Percentiles rank a stretch among this genome's conserved stretches.
Evolutionary conservation across 92 coral and sea anemone genomes (phyloP).

Genomic region (Micromussa lordhowensis): DNA sequence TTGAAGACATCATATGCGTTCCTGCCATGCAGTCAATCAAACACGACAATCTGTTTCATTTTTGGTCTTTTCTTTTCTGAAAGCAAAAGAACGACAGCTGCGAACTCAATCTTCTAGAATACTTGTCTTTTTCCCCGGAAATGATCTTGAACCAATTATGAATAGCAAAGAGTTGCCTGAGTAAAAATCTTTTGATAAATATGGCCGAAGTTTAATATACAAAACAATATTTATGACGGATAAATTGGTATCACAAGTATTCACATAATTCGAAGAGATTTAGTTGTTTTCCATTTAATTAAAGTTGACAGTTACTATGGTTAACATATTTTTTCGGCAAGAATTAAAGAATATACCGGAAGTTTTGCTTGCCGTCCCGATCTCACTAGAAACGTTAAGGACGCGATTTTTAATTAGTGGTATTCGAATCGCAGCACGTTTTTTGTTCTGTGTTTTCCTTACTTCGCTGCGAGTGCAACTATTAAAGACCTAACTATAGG

Average conservation of each 20-base stretch:
- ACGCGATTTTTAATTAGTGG: background rate
- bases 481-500: background rate
- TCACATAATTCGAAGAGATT: background rate
- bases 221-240: background rate
- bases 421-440: background rate
- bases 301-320: background rate
- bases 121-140: background rate
- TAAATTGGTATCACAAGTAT: background rate
- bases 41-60: background rate
- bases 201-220: background rate
- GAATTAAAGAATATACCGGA: background rate
- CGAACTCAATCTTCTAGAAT: background rate
- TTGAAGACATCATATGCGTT: background rate
- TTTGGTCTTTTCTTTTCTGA: background rate
- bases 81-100: background rate
- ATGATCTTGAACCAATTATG: background rate
- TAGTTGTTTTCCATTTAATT: background rate
- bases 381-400: background rate
- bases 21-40: background rate
- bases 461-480: background rate
- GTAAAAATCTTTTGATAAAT: background rate
- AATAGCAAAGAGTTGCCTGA: background rate
- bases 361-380: background rate
- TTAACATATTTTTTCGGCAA: background rate
- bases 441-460: background rate